A percentile compares a stretch with the other conserved stretches of the same genome.
Conservation (phyloP, 2,888 invertebrate species). For the Acanthosepion esculentum region DNA sequence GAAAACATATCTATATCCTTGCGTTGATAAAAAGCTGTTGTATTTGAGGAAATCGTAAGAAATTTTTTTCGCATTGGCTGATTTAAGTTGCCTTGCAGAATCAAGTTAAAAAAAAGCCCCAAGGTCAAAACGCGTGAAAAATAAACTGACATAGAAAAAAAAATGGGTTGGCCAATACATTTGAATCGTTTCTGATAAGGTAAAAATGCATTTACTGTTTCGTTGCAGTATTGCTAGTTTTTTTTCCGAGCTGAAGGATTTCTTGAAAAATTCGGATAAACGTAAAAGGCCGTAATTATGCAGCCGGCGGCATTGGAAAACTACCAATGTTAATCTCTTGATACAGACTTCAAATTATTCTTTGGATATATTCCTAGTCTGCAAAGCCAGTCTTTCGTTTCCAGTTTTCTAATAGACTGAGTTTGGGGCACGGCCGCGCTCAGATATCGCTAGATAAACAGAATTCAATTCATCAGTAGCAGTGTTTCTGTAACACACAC, state of each 20-base stretch:
- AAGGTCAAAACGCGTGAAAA: not conserved
- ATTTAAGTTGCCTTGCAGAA: not conserved
- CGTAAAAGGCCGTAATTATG: not conserved
- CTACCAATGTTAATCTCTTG: not conserved
- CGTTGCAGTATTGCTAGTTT: not conserved
- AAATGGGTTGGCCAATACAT: not conserved
- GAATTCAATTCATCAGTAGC: no score
- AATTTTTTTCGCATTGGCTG: not conserved
- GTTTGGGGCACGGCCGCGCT: not conserved
- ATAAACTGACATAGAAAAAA: not conserved
- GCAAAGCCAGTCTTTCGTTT: not conserved
- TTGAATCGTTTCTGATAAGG: not conserved
- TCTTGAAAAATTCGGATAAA: not conserved
- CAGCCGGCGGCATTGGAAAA: not conserved
- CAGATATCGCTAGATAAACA: not conserved
- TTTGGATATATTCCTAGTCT: not conserved
- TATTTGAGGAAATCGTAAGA: not conserved
- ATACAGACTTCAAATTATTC: not conserved
- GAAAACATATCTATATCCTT: not conserved
- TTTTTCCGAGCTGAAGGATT: not conserved
- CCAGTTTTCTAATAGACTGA: not conserved
- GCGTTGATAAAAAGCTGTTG: not conserved
- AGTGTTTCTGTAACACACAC: no score
- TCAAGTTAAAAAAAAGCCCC: not conserved
- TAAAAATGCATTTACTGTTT: not conserved